Base-by-base conservation (phyloP, 1,140 invertebrate species). In the Zaprionus gabonicus region DNA sequence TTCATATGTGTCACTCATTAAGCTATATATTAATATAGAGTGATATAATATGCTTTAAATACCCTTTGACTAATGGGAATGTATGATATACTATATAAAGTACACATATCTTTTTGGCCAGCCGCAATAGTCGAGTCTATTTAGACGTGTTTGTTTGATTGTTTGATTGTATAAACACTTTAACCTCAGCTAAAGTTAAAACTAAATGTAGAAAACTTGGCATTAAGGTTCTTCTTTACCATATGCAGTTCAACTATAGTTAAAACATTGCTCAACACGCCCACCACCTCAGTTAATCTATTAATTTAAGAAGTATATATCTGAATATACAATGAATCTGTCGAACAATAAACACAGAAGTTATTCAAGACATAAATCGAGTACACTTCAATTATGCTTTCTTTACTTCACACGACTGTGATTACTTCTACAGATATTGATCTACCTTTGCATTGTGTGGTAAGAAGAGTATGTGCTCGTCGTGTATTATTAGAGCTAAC, bases 221-320 rank as follows among this genome's bases (percentile, higher is more conserved):
- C 15, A 41, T n/a, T 6, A n/a, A 41, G 0, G 6, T n/a, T 41
- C 0, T 1, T 6, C 5, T 41, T 0, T 41, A n/a, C 1, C 5
- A 6, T 41, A 7, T 6, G 0, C 15, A 41, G 0, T 0, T n/a
- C 0, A 41, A n/a, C 2, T 2, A 41, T n/a, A 7, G 6, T n/a
- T 41, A 1, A 41, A 7, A 41, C 2, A 41, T 6, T 4, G n/a
- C n/a, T n/a, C n/a, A n/a, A n/a, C n/a, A 44, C 41, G 15, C 2
- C 1, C n/a, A n/a, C 5, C 0, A 2, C 5, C 6, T 15, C 5
- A n/a, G 15, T n/a, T 17, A 15, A 38, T 15, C n/a, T n/a, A 7
- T n/a, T n/a, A 41, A 1, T 41, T 3, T 1, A n/a, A 41, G 15
- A 0, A 2, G 12, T 41, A 41, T n/a, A 41, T 41, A 15, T 15